Conservation (phyloP, 1,140 invertebrate genomes). For the Hyles vespertilio region DNA sequence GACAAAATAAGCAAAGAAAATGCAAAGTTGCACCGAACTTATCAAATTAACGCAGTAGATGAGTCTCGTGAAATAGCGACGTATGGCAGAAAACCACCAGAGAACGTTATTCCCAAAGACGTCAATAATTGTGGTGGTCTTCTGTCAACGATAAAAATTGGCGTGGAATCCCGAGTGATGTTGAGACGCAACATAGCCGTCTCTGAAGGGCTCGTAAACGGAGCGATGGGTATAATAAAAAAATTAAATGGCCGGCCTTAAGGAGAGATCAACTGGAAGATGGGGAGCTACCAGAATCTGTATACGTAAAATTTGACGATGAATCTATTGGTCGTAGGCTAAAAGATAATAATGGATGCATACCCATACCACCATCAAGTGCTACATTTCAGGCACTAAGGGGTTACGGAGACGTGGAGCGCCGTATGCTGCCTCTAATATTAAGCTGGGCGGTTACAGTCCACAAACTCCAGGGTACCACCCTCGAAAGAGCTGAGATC, state of each 20-base stretch:
- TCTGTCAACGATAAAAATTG: too few relatives aligned
- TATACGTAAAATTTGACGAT: conserved; percentile 26
- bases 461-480: conserved; percentile 53
- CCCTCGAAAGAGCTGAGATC: conserved; percentile 44
- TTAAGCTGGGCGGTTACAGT: conserved; percentile 49
- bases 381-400: conserved; percentile 3
- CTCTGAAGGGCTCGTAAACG: neutral
- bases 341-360: conserved; percentile 6
- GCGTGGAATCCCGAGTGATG: too few relatives aligned
- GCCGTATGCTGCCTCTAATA: conserved; percentile 50
- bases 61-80: too few relatives aligned
- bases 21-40: too few relatives aligned
- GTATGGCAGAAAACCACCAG: too few relatives aligned
- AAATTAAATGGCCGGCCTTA: conserved; percentile 1
- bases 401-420: conserved; percentile 35
- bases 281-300: neutral
- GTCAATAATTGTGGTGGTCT: too few relatives aligned
- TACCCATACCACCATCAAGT: neutral
- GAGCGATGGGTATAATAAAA: conserved; percentile 1
- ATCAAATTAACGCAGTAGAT: too few relatives aligned
- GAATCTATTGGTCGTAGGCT: conserved; percentile 4
- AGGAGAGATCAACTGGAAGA: conserved; percentile 1
- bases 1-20: too few relatives aligned
- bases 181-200: neutral
- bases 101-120: too few relatives aligned